Conservation (phyloP, 2,797 vertebrate species). For the Tiaroga cobitis region DNA sequence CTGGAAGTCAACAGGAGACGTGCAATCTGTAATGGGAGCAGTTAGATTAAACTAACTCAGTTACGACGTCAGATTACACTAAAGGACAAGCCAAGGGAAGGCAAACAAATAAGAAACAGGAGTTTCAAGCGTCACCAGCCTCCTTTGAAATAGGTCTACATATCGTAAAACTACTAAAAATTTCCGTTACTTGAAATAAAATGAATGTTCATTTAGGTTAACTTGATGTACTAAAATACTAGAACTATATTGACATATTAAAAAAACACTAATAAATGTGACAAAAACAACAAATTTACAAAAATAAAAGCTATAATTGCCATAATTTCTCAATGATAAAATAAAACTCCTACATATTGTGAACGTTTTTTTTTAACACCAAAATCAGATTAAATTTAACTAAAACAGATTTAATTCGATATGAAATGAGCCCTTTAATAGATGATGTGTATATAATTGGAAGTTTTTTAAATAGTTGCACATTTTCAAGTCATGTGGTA, state of each 20-base stretch:
- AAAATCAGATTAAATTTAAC: no score
- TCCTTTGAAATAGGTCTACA: background rate
- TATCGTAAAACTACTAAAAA: background rate
- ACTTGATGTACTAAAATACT: background rate
- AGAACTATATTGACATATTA: background rate
- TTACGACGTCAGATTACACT: slow-evolving; percentile 11
- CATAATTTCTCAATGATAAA: background rate
- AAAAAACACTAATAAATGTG: background rate
- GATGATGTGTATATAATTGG: background rate
- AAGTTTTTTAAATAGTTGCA: background rate
- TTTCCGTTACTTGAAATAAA: background rate
- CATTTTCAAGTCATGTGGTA: background rate
- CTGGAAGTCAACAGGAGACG: slow-evolving; percentile 42
- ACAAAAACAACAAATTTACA: background rate
- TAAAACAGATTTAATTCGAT: background rate
- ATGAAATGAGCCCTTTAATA: background rate
- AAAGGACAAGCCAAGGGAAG: background rate
- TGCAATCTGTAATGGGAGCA: slow-evolving; percentile 16
- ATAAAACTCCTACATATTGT: background rate
- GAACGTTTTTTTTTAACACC: no score
- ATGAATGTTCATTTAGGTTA: background rate
- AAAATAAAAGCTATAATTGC: background rate
- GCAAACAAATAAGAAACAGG: background rate
- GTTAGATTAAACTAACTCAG: background rate
- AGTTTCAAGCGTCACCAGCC: background rate